Evolutionary conservation across 2,888 invertebrate genomes (phyloP).

Genomic region (Oegoconia quadripuncta): DNA sequence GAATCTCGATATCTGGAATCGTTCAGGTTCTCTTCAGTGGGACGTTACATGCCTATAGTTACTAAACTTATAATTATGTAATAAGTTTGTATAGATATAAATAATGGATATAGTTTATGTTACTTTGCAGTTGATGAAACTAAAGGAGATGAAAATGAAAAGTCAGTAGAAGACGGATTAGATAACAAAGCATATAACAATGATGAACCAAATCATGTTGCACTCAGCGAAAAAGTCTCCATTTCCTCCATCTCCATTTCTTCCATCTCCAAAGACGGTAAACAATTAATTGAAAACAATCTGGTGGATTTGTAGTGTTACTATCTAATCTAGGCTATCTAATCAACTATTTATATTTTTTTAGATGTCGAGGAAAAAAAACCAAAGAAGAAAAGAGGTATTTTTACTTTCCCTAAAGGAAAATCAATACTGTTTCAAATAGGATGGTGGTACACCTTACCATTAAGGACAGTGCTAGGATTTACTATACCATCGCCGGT

Average conservation of each 20-base stretch:
- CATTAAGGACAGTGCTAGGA: conserved; percentile 82
- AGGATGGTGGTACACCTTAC: conserved; percentile 87
- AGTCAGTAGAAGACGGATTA: conserved; percentile 47
- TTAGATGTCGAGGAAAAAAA: conserved; percentile 26
- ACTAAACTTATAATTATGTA: too few species aligned
- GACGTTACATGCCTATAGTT: too few species aligned
- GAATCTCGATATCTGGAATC: too few species aligned
- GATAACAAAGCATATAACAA: conserved; percentile 48
- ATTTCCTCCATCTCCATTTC: too few species aligned
- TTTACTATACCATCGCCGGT: conserved; percentile 86
- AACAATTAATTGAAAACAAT: too few species aligned
- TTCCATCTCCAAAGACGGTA: too few species aligned
- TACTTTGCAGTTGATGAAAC: conserved; percentile 47
- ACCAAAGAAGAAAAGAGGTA: conserved; percentile 41
- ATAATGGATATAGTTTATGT: too few species aligned
- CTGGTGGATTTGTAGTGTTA: too few species aligned
- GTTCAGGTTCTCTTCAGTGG: too few species aligned
- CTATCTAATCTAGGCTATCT: too few species aligned
- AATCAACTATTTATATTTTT: conserved; percentile 1
- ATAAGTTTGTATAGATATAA: too few species aligned
- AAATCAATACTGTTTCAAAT: conserved; percentile 47
- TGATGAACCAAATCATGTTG: too few species aligned
- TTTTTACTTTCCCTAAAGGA: conserved; percentile 66
- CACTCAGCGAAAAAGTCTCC: conserved; percentile 23
- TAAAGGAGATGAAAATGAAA: conserved; percentile 46